phyloP scores from a whole-genome alignment of 2,797 vertebrate species.

The Melopsittacus undulatus region DNA sequence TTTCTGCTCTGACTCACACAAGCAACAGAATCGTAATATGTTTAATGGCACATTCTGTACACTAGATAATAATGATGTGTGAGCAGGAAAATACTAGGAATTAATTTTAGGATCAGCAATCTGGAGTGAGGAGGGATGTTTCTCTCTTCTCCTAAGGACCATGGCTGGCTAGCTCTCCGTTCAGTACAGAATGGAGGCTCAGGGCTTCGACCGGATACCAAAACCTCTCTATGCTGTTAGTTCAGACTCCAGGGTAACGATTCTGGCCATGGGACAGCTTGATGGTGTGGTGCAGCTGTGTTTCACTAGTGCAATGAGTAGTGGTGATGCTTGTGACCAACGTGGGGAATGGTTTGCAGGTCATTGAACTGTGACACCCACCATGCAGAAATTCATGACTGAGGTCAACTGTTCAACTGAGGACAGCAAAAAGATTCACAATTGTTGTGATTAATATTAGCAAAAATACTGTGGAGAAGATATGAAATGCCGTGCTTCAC shows the following conservation, averaged over 20 bases:
- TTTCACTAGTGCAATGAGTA: background rate
- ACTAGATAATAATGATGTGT: background rate
- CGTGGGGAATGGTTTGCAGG: background rate
- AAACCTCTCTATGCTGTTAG: background rate
- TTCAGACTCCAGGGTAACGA: background rate
- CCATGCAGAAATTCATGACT: background rate
- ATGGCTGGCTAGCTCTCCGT: background rate
- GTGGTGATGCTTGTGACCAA: background rate
- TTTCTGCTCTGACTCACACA: conserved; percentile 34
- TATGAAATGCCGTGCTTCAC: background rate
- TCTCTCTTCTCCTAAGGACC: background rate
- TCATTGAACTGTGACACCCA: background rate
- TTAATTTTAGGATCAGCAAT: background rate
- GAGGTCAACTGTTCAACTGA: background rate
- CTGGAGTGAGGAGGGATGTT: background rate
- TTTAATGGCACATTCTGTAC: conserved; percentile 18
- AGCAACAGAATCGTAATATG: background rate
- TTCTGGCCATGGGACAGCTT: background rate
- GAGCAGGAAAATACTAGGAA: background rate
- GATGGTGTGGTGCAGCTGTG: background rate
- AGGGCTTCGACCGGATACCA: background rate
- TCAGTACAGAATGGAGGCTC: background rate
- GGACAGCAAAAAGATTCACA: background rate
- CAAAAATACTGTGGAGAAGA: background rate
- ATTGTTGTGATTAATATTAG: background rate